Evolutionary conservation across 2,113 vertebrate genomes (phyloP), one percentile per base, ranked within the genome.

Genomic region (Tetraodon nigroviridis): DNA sequence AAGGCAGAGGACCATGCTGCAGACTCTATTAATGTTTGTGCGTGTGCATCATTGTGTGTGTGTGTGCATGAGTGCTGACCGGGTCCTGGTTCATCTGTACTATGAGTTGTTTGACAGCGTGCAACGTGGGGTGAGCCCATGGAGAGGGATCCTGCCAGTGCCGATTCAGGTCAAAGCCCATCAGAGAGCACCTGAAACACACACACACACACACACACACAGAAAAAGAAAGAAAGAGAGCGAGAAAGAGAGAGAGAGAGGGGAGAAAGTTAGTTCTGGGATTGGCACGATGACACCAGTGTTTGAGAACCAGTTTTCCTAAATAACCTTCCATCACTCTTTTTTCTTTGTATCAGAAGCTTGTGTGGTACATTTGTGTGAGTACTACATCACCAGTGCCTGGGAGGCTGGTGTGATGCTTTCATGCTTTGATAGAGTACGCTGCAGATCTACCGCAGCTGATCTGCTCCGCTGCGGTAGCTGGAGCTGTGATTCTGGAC

Each of bases 91-190:
- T 93, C 93, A 98, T 96, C 83, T 93, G 90, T 42, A 98, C 69
- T 77, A 98, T 95, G 82, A 97, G 95, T 77, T 97, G 93, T 69
- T 98, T 98, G 75, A 98, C 92, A 50, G 94, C 94, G 1, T 98
- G 91, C 51, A 99, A 90, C 0, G 97, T 99, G 13, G 97, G 97
- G 54, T 98, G 96, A 45, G 93, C 95, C 97, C 95, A 97, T 0
- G 93, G 93, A 72, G 94, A 98, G 2, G 97, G 96, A 73, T 97
- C 95, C 71, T 94, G 92, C 96, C 97, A 99, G 86, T 97, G 94
- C 21, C 95, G 93, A 84, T 98, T 99, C 85, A 99, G 88, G 84
- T 99, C 95, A 24, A 98, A 97, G 3, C 97, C 96, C 95, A 99
- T 94, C 84, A 98, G 82, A 69, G 95, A 98, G 86, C 94, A 98